These are phyloP conservation scores for Eulemur rubriventer DNA, from an alignment of 2,797 vertebrate species.

Conservation along the genomic window DNA sequence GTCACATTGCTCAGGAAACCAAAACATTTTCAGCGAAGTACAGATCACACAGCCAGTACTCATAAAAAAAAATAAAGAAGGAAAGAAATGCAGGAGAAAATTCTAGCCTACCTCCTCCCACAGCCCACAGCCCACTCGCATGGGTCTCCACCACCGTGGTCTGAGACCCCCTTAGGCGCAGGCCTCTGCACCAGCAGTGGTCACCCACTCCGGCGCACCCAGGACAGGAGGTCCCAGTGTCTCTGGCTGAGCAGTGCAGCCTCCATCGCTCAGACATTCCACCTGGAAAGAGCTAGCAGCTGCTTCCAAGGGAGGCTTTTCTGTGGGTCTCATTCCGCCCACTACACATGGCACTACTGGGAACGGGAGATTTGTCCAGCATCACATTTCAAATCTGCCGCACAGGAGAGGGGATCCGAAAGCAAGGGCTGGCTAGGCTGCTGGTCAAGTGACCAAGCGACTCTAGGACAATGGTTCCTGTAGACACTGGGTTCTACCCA, in stretches of 20 bases:
- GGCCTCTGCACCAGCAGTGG: not conserved
- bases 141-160: not conserved
- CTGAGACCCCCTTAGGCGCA: not conserved
- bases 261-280: not conserved
- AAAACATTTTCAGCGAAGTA: not conserved
- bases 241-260: not conserved
- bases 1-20: not conserved
- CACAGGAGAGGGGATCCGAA: not conserved
- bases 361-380: not conserved
- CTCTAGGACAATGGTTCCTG: not conserved
- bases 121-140: not conserved
- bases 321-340: not conserved
- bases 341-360: too few relatives aligned
- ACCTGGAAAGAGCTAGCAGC: not conserved
- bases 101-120: not conserved
- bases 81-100: not conserved
- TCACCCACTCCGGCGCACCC: not conserved
- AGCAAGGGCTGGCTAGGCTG: not conserved
- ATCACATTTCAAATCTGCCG: not conserved
- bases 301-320: not conserved
- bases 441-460: not conserved
- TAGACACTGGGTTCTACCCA: not conserved
- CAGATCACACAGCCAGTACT: not conserved
- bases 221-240: not conserved
- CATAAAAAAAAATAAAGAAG: not conserved